Evolutionary conservation across 2,797 vertebrate species (phyloP).

Genomic region (Caiman crocodilus): DNA sequence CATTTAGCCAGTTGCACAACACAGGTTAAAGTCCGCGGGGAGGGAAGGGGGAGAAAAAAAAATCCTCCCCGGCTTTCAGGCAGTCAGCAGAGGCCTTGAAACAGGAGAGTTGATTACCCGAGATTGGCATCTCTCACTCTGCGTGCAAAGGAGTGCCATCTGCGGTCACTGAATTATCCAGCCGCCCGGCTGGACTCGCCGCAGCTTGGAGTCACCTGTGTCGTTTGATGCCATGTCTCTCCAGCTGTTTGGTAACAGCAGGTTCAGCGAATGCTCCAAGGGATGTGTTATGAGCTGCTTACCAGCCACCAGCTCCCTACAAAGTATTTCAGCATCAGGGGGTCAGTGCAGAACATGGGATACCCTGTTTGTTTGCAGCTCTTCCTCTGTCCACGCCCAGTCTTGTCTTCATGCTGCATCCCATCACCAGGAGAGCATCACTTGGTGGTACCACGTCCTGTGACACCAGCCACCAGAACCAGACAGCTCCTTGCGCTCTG

Average conservation of each 20-base stretch:
- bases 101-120: background rate
- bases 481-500: too few species aligned
- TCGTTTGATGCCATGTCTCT: background rate
- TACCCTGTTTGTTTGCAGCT: too few species aligned
- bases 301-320: background rate
- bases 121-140: background rate
- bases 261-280: background rate
- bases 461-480: too few species aligned
- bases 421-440: too few species aligned
- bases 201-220: background rate
- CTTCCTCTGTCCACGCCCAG: too few species aligned
- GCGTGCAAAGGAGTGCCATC: background rate
- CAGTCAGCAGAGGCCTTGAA: background rate
- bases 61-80: background rate
- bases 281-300: background rate
- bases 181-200: background rate
- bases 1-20: background rate
- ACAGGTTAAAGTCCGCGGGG: background rate
- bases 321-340: background rate
- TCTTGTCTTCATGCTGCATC: too few species aligned
- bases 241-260: background rate
- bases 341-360: too few species aligned
- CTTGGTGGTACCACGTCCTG: too few species aligned
- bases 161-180: background rate
- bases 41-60: too few species aligned